Base-by-base conservation (phyloP, 2,113 vertebrate species). In the Erpornis zantholeuca region DNA sequence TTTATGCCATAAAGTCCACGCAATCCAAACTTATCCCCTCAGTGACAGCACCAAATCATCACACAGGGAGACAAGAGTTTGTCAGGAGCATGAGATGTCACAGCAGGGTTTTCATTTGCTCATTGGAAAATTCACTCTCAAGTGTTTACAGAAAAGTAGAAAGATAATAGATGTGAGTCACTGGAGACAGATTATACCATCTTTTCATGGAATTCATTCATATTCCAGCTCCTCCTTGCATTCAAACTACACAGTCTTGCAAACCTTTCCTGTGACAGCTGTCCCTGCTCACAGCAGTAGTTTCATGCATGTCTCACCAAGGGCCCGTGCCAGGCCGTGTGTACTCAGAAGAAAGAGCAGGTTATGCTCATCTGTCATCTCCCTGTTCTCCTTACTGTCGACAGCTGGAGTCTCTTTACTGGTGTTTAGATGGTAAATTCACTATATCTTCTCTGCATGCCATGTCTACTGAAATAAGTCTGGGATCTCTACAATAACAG, bases 91-190 rank as follows among this genome's bases (percentile, higher is more conserved):
- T 0, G 1, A 52, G 81, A 84, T 75, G 61, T 53, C 81, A 82
- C 84, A 68, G 69, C 56, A 75, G 70, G 81, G 76, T 76, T 95
- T 96, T 89, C 63, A 93, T 95, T 71, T 92, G 28, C 61, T 84
- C 61, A n/a, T 44, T 87, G 78, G 87, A 93, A 95, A 93, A 84
- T 60, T n/a, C 73, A 85, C 75, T 89, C 87, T 86, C 69, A 60
- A 56, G 65, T 23, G 73, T 61, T 85, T 91, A 93, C 22, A 68
- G 78, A 71, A 56, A 59, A 94, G 44, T 36, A 49, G 81, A 89
- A 94, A 75, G 73, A 71, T 68, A 86, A 91, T 52, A 95, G 69
- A 71, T 56, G 79, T 14, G 70, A 87, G 61, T 52, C 73, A 44
- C 52, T 36, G 57, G 78, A 88, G 83, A 89, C 0, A 8, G 80